Conservation (phyloP, 2,888 invertebrate species). For the Phortica magna region DNA sequence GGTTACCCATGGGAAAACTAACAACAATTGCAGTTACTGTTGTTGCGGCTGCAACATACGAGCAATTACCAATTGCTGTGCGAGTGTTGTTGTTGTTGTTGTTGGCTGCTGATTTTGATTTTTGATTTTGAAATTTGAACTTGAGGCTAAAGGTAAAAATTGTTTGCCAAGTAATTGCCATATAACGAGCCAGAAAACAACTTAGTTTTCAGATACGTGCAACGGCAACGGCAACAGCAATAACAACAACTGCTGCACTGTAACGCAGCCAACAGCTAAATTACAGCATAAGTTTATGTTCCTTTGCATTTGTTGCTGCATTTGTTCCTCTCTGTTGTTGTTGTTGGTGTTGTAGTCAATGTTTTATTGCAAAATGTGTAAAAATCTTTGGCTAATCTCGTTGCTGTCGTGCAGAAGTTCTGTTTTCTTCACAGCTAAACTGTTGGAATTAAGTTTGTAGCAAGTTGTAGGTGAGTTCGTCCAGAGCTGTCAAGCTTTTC, state of each 20-base stretch:
- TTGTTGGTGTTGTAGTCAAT: constrained; percentile 20
- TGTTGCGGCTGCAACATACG: constrained; percentile 33
- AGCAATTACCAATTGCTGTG: constrained; percentile 63
- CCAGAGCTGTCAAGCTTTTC: constrained; percentile 1
- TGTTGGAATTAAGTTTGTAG: not conserved
- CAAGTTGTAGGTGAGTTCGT: constrained; percentile 13
- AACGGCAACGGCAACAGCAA: not conserved
- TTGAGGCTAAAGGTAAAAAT: constrained; percentile 78
- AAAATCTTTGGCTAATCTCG: constrained; percentile 21
- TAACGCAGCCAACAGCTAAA: constrained; percentile 37
- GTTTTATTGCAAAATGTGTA: constrained; percentile 28
- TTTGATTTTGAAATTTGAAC: constrained; percentile 77
- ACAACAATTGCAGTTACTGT: constrained; percentile 35
- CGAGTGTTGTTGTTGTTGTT: constrained; percentile 42
- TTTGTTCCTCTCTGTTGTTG: constrained; percentile 8
- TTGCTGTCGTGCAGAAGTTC: constrained; percentile 12
- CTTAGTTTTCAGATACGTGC: constrained; percentile 25
- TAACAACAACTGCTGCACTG: constrained; percentile 1
- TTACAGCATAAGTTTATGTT: constrained; percentile 36
- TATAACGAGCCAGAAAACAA: constrained; percentile 56
- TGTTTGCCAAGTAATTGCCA: constrained; percentile 77
- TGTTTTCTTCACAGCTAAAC: constrained; percentile 10
- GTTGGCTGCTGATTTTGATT: constrained; percentile 64
- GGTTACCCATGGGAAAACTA: constrained; percentile 72
- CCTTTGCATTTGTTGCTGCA: constrained; percentile 15